Conservation (phyloP, 2,888 invertebrate genomes). For the Orchestes rusci region DNA sequence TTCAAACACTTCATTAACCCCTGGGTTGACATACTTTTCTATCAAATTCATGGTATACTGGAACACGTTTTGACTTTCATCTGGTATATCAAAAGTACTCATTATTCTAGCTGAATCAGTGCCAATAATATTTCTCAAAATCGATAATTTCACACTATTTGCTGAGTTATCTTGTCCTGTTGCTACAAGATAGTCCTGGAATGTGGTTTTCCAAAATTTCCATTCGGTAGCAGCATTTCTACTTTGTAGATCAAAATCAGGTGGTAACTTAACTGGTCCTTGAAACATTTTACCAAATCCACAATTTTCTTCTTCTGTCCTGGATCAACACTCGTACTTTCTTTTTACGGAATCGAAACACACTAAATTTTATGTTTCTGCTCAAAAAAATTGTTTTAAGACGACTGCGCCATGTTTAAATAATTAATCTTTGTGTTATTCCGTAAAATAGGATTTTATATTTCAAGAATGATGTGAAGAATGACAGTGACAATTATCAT, state of each 20-base stretch:
- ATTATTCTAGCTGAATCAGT: slow-evolving; percentile 25
- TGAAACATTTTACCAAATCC: slow-evolving; percentile 1
- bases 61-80: slow-evolving; percentile 11
- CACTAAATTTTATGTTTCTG: no score
- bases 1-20: slow-evolving; percentile 28
- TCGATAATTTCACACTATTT: slow-evolving; percentile 24
- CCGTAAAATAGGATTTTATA: no score
- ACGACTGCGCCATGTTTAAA: no score
- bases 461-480: no score
- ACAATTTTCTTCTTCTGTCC: background rate
- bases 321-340: no score
- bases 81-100: slow-evolving; percentile 17
- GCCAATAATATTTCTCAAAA: slow-evolving; percentile 25
- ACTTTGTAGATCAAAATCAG: slow-evolving; percentile 28
- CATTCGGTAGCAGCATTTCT: slow-evolving; percentile 27
- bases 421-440: no score
- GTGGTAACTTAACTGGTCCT: slow-evolving; percentile 6
- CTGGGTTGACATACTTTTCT: slow-evolving; percentile 27
- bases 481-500: no score
- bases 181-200: slow-evolving; percentile 27
- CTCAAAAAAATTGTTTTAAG: no score
- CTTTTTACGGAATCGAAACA: no score
- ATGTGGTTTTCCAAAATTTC: slow-evolving; percentile 27
- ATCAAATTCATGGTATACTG: slow-evolving; percentile 15
- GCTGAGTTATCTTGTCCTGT: slow-evolving; percentile 23